Evolutionary conservation across 2,797 vertebrate genomes (phyloP).

Genomic region (Girardinus metallicus): DNA sequence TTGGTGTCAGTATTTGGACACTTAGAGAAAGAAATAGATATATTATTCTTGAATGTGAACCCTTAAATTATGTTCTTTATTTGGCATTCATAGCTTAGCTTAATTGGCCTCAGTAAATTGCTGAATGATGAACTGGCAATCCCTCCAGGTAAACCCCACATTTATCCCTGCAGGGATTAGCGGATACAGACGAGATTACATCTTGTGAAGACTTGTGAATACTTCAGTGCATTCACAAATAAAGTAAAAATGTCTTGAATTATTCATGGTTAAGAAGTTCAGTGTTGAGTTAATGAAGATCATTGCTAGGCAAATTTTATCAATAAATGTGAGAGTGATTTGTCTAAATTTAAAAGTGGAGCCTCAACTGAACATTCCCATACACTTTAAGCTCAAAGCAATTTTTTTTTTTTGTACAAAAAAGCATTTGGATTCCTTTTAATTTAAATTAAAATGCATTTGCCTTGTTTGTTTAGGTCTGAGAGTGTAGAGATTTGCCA

Average conservation of each 20-base stretch:
- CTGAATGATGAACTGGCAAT: background rate
- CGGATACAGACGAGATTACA: background rate
- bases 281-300: background rate
- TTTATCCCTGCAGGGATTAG: background rate
- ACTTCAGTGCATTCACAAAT: background rate
- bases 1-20: background rate
- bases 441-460: background rate
- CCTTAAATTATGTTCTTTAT: background rate
- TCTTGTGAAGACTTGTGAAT: no score
- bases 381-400: background rate
- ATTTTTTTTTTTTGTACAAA: no score
- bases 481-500: conserved; percentile 18
- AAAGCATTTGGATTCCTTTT: background rate
- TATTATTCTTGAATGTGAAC: background rate
- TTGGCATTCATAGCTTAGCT: background rate
- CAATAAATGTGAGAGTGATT: background rate
- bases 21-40: background rate
- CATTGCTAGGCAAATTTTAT: background rate
- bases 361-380: background rate
- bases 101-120: background rate
- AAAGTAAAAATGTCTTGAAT: background rate
- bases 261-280: background rate
- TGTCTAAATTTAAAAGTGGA: background rate
- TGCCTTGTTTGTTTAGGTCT: conserved; percentile 16
- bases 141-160: background rate